These are phyloP conservation scores for Sycobia sp. DNA, from an alignment of 1,140 invertebrate species.

Conservation along the genomic window DNA sequence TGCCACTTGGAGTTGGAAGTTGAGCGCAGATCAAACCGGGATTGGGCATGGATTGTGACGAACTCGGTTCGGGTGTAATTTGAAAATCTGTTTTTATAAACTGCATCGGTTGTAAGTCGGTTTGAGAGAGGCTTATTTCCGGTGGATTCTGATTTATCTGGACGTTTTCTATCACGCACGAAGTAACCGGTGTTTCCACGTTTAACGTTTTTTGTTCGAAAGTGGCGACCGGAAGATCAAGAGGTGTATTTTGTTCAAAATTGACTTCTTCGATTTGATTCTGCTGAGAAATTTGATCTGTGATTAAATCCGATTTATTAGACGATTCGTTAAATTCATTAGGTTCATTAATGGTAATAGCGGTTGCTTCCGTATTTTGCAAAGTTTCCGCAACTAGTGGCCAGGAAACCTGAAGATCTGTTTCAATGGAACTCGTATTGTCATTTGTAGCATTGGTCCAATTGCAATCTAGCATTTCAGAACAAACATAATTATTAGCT, in stretches of 20 bases:
- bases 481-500: constrained; percentile 61
- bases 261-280: constrained; percentile 41
- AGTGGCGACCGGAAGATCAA: constrained; percentile 50
- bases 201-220: constrained; percentile 51
- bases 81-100: constrained; percentile 59
- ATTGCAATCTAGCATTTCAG: constrained; percentile 58
- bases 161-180: constrained; percentile 54
- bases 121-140: constrained; percentile 55
- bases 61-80: constrained; percentile 27
- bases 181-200: constrained; percentile 45
- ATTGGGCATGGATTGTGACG: constrained; percentile 14
- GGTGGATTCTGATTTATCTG: constrained; percentile 52
- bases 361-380: constrained; percentile 53
- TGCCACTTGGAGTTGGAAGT: constrained; percentile 3
- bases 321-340: constrained; percentile 55
- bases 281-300: constrained; percentile 32
- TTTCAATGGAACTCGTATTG: constrained; percentile 44
- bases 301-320: constrained; percentile 39
- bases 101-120: constrained; percentile 55
- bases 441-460: constrained; percentile 56
- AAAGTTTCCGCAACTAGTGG: constrained; percentile 56
- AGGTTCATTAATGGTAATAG: constrained; percentile 54
- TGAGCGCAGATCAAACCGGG: background rate
- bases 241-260: constrained; percentile 46
- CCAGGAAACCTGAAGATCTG: constrained; percentile 56